Base-by-base conservation (phyloP, 2,113 vertebrate species). In the Tachysurus fulvidraco region DNA sequence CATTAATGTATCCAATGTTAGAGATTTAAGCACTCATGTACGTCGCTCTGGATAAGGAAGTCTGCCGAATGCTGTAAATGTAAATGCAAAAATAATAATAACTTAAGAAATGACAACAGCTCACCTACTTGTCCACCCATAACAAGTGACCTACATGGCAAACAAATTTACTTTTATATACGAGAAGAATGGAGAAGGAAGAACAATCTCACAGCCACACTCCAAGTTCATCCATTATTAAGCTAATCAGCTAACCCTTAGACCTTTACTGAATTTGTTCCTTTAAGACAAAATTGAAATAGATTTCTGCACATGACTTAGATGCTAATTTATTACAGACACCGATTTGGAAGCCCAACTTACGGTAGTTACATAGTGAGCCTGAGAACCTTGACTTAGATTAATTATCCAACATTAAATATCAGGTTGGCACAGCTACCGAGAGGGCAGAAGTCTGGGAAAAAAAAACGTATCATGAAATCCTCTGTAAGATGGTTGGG, bases 341-440 rank as follows among this genome's bases (percentile, higher is more conserved):
- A 64, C 21, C 41, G 28, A 36, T 78, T 62, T 7, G 11, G 50
- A 62, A 65, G 54, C 17, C 25, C 12, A 77, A 25, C 59, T n/a
- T 65, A n/a, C n/a, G n/a, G n/a, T n/a, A 19, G 50, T 36, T 85
- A 55, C 55, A 52, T 73, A 64, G 59, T 64, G 67, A 69, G 44
- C 41, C 57, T 64, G 76, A 28, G 85, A 62, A 21, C 88, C 88
- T 88, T 81, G 88, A 90, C 79, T 89, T 13, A 28, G 90, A 88
- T 90, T 92, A 93, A 94, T 94, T 93, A 92, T 90, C 89, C 12
- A 78, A 83, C 85, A 91, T 93, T 88, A 89, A 21, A 86, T 91
- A 91, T 92, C 89, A 89, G 88, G 90, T 91, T 90, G 89, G 73
- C 21, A 52, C n/a, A 64, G 30, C 28, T 67, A 85, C 55, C 91